Conservation (phyloP, 2,888 invertebrate genomes). For the Aricia artaxerxes region DNA sequence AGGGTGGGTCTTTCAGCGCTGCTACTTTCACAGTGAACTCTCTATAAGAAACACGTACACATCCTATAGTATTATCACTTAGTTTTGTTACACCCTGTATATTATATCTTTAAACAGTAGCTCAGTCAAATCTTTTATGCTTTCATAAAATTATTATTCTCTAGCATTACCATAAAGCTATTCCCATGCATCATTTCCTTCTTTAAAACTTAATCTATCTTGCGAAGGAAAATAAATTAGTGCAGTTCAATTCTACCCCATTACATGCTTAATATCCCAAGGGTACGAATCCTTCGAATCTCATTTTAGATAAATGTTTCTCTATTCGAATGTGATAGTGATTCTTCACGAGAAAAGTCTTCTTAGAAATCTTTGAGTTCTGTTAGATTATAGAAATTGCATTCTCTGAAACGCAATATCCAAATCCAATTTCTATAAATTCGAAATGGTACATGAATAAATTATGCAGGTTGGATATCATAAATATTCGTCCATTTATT, state of each 20-base stretch:
- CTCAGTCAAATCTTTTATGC: not conserved
- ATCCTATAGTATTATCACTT: no score
- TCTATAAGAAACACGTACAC: no score
- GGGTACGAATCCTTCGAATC: slow-evolving; percentile 24
- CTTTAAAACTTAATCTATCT: slow-evolving; percentile 13
- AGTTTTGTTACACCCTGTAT: no score
- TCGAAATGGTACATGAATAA: not conserved
- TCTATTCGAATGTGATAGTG: slow-evolving; percentile 10
- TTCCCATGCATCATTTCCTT: slow-evolving; percentile 2
- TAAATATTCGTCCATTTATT: not conserved
- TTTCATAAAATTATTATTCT: not conserved
- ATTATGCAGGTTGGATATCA: not conserved
- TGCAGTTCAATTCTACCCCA: slow-evolving; percentile 19
- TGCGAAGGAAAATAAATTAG: slow-evolving; percentile 25
- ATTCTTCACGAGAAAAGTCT: not conserved
- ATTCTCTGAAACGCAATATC: not conserved
- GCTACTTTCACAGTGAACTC: no score
- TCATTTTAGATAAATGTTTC: slow-evolving; percentile 10
- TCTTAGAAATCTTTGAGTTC: not conserved
- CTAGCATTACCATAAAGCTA: not conserved
- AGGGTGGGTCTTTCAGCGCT: no score
- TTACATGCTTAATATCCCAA: slow-evolving; percentile 29
- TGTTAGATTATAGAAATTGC: not conserved
- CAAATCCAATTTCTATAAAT: not conserved
- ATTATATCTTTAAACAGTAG: not conserved